phyloP scores from a whole-genome alignment of 2,797 vertebrate genomes.

The Masticophis lateralis region DNA sequence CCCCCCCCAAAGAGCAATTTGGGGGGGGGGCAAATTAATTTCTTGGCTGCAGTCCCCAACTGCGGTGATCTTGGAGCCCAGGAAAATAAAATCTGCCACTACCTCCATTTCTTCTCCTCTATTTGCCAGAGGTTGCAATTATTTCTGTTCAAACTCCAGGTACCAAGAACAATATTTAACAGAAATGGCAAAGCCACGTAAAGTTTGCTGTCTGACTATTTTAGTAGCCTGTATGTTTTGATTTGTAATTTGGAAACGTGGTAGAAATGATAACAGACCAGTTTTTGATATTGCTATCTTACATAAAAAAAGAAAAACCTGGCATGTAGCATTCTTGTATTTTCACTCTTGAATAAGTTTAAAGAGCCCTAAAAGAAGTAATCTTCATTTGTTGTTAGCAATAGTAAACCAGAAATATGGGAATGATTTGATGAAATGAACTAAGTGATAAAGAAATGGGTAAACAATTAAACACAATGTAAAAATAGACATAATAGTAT shows the following conservation, averaged over 20 bases:
- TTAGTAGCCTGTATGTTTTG: not conserved
- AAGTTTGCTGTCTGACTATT: not conserved
- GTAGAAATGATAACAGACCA: not conserved
- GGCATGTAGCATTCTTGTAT: not conserved
- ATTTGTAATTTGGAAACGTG: not conserved
- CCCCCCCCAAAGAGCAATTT: too few species aligned
- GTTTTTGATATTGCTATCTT: not conserved
- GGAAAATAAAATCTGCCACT: too few species aligned
- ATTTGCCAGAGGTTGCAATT: not conserved
- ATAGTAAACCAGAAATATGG: not conserved
- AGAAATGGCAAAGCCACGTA: not conserved
- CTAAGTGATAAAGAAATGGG: not conserved
- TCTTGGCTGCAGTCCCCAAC: too few species aligned
- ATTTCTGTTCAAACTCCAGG: not conserved
- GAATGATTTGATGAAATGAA: constrained; percentile 13
- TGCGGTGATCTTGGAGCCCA: too few species aligned
- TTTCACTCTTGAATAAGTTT: not conserved
- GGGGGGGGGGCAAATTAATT: too few species aligned
- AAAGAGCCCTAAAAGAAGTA: not conserved
- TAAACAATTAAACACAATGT: not conserved
- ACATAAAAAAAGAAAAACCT: not conserved
- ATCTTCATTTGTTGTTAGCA: not conserved
- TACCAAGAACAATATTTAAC: not conserved
- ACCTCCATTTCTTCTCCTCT: too few species aligned
- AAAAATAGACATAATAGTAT: rapidly evolving